Evolutionary conservation across 2,888 invertebrate genomes (phyloP), one percentile per base, ranked within the genome.

Genomic region (Nemotelus nigrinus): DNA sequence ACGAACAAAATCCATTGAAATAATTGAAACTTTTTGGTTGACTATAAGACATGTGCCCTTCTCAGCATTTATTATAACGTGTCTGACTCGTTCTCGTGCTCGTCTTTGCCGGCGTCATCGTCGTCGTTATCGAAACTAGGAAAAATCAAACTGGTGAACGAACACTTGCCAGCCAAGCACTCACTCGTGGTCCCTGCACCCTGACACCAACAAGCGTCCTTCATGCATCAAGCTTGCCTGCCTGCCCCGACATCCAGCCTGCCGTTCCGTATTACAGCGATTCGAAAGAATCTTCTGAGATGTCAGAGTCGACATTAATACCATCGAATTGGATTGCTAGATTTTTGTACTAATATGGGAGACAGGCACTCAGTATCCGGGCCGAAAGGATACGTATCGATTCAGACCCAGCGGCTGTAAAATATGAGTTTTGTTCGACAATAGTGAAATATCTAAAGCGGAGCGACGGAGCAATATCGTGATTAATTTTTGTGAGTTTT

Each of bases 401-500:
- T 2, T n/a, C 25, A 63, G 63, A 43, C 39, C 39, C 7, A 25
- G 8, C 58, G 58, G 8, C 58, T 58, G 58, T 63, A 63, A 63
- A 63, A 65, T 53, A 76, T 64, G 53, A 76, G 75, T 50, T 55
- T 39, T 76, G 44, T 77, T 58, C 68, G 68, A 77, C 77, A 77
- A 77, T 77, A 50, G 77, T 77, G 77, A 77, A 67, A 76, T 77
- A 76, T 67, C 71, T 77, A 65, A 50, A 77, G 71, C 64, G 58
- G 67, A 80, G 77, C 72, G 50, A 25, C 63, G 41, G 41, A 81
- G 81, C 81, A 82, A 82, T 82, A 82, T 82, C 81, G 81, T 82
- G 81, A 82, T 82, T 82, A 82, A 82, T 81, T 82, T 81, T 81
- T 80, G 80, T 78, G 80, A 82, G 80, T 82, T 78, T 80, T 77